Percentiles rank a stretch among this genome's conserved stretches.
These are phyloP conservation scores for Parotocinclus haroldoi DNA, from an alignment of 2,797 vertebrate species.

Conservation along the genomic window DNA sequence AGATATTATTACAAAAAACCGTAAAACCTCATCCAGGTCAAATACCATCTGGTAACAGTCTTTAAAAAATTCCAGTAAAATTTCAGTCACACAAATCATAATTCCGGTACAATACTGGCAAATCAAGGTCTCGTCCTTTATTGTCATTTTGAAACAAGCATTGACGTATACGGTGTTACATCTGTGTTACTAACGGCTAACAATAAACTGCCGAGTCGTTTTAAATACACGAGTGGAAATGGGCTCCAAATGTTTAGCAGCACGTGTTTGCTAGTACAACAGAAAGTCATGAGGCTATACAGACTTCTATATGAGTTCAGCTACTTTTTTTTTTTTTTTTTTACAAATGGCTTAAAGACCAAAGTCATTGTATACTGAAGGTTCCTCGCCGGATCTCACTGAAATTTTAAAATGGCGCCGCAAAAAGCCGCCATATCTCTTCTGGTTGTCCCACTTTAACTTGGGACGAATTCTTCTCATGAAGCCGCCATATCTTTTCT, in stretches of 20 bases:
- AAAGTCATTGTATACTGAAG: slow-evolving; percentile 70
- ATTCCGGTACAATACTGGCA: slow-evolving; percentile 39
- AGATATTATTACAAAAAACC: no score
- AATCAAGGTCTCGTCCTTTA: slow-evolving; percentile 48
- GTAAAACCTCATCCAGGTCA: no score
- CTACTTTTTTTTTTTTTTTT: slow-evolving; percentile 35
- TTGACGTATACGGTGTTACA: slow-evolving; percentile 53
- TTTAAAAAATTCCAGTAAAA: not conserved
- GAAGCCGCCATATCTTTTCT: slow-evolving; percentile 95
- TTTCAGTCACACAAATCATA: slow-evolving; percentile 30
- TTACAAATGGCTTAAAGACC: slow-evolving; percentile 65
- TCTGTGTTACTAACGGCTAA: slow-evolving; percentile 49
- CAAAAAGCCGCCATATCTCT: slow-evolving; percentile 91
- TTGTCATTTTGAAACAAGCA: slow-evolving; percentile 67
- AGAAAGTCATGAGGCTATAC: slow-evolving; percentile 27
- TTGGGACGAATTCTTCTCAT: slow-evolving; percentile 91
- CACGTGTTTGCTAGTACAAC: slow-evolving; percentile 21
- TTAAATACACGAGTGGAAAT: slow-evolving; percentile 10
- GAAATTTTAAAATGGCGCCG: slow-evolving; percentile 91
- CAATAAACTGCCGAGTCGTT: slow-evolving; percentile 21
- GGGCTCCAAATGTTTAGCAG: slow-evolving; percentile 20
- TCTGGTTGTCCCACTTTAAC: slow-evolving; percentile 92
- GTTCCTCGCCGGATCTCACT: slow-evolving; percentile 82
- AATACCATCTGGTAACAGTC: no score
- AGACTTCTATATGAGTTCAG: slow-evolving; percentile 53